Evolutionary conservation across 2,888 invertebrate genomes (phyloP), one percentile per base, ranked within the genome.

Genomic region (Sesia bembeciformis): DNA sequence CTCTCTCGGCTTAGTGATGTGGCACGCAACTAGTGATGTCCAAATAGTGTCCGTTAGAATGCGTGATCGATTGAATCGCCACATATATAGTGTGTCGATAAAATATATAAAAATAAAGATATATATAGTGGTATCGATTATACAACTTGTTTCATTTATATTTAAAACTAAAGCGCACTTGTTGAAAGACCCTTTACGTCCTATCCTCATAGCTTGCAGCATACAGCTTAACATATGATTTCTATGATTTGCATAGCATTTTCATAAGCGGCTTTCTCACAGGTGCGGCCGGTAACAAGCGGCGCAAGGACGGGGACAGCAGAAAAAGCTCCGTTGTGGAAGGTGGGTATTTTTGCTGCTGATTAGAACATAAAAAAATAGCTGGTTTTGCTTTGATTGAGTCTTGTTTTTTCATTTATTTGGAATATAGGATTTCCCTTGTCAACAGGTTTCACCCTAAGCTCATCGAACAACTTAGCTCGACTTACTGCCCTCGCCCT

Each of bases 401-500:
- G 7, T n/a, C 23, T 46, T n/a, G 3, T 7, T 8, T 7, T 43
- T 43, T 43, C 43, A 23, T 23, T 23, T 23, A 23, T 23, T 23
- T 23, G 23, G 23, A 23, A 23, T 23, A 23, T 43, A 43, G 42
- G 3, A 4, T 42, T 42, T 42, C 42, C 42, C 42, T 42, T 7
- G 7, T 42, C 42, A 42, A 42, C 72, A 87, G 88, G 88, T 0
- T 89, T 89, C 77, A 81, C 82, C 0, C 71, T 88, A 0, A 81
- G 81, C 58, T 77, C 88, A 3, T 95, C 94, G 59, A 97, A 97
- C 8, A 96, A 96, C 84, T 91, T 98, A 57, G 97, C 98, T 0
- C 93, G 98, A 49, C 92, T 97, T 61, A 98, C 98, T 3, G 97
- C 98, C 55, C 94, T 98, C 90, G 98, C 98, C 0, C 87, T 99